Evolutionary conservation across 2,888 invertebrate species (phyloP).

Genomic region (Apantesis nais): DNA sequence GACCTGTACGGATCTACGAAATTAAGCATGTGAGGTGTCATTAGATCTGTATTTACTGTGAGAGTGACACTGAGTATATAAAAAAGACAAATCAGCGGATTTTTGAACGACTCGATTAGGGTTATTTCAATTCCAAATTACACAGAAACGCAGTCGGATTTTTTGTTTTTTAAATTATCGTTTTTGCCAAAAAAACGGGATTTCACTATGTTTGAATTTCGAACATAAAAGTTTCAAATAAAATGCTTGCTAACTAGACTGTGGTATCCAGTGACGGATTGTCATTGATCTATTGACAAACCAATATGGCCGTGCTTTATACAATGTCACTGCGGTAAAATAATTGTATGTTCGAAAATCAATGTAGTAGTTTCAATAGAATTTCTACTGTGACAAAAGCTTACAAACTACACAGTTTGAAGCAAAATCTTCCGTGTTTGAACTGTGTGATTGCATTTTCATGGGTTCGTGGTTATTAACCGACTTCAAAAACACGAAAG

Average conservation of each 20-base stretch:
- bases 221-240: not conserved
- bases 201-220: not conserved
- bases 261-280: not conserved
- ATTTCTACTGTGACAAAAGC: not conserved
- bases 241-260: not conserved
- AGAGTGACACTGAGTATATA: too few species aligned
- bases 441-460: not conserved
- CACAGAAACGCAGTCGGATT: too few species aligned
- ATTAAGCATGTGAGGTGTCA: too few species aligned
- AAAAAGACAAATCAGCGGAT: too few species aligned
- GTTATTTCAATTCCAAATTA: too few species aligned
- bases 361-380: not conserved
- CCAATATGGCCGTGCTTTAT: not conserved
- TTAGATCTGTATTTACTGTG: too few species aligned
- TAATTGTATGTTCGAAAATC: not conserved
- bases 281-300: constrained; percentile 1
- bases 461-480: not conserved
- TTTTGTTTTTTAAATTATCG: too few species aligned
- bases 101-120: too few species aligned
- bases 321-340: not conserved
- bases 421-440: not conserved
- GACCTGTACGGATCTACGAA: too few species aligned
- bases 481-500: too few species aligned
- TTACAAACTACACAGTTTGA: not conserved
- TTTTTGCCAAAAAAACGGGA: too few species aligned